Evolutionary conservation across 2,888 invertebrate genomes (phyloP), one percentile per base, ranked within the genome.

Genomic region (Subacronicta megacephala): DNA sequence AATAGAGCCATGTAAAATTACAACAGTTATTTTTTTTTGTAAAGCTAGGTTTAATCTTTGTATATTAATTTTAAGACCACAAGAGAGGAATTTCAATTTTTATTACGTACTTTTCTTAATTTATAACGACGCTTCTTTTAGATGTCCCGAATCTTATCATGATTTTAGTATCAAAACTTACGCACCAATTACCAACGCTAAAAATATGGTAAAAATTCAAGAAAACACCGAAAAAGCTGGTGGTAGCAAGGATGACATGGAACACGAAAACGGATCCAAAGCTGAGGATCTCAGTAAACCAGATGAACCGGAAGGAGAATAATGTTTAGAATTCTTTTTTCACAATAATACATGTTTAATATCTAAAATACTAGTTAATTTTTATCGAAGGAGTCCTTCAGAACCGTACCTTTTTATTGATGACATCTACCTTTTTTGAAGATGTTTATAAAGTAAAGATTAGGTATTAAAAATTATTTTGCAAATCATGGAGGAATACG

Each of bases 91-190:
- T n/a, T n/a, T n/a, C n/a, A n/a, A n/a, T n/a, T n/a, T n/a, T n/a
- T n/a, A n/a, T n/a, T n/a, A n/a, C n/a, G n/a, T n/a, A n/a, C n/a
- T n/a, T n/a, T n/a, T n/a, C n/a, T n/a, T 5, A 23, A 13, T 3
- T 13, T 13, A 17, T 38, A 20, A 40, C 4, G 9, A 17, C 4
- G 12, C 17, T 37, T 31, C 35, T 47, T 57, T 17, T 33, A 66
- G 65, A 16, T 65, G 71, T 46, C 71, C 65, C 5, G 56, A 51
- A n/a, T 64, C 71, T 7, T 56, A 47, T 18, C 57, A 64, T 29
- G 65, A 65, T 20, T 65, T 70, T 18, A n/a, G 20, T 26, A 3
- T 70, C 7, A 33, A 56, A 18, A 36, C 10, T 5, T 64, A 54
- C 5, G 29, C 29, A 16, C 31, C 36, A 17, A 5, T 0, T 1